A percentile compares a stretch with the other conserved stretches of the same genome.
Evolutionary conservation across 1,140 invertebrate species (phyloP).

Genomic region (Diachasma alloeum): DNA sequence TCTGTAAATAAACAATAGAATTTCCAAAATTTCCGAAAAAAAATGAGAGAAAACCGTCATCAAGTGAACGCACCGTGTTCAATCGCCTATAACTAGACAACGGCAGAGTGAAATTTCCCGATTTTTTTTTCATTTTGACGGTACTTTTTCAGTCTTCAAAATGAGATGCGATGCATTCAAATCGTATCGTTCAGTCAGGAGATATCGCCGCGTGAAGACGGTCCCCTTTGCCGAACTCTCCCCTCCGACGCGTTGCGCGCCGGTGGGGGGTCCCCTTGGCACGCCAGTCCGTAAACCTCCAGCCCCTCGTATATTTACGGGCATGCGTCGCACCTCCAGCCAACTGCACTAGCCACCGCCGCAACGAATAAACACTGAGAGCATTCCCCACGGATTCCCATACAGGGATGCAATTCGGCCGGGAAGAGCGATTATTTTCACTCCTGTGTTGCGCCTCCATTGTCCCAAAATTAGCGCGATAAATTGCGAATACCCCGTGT

Average conservation of each 20-base stretch:
- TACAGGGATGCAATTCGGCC: constrained; percentile 27
- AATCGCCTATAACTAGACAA: no score
- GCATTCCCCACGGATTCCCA: not conserved
- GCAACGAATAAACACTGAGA: not conserved
- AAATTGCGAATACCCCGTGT: constrained; percentile 35
- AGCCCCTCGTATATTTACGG: constrained; percentile 52
- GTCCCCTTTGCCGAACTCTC: not conserved
- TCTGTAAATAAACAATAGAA: no score
- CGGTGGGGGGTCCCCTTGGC: constrained; percentile 45
- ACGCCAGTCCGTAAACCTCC: constrained; percentile 45
- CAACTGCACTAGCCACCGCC: constrained; percentile 9
- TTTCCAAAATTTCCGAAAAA: no score
- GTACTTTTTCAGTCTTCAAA: no score
- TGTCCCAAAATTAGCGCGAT: constrained; percentile 54
- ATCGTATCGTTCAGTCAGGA: no score
- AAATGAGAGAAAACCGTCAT: no score
- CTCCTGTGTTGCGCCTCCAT: constrained; percentile 22
- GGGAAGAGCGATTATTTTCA: not conserved
- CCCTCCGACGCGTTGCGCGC: not conserved
- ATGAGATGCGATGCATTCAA: no score
- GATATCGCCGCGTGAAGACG: no score
- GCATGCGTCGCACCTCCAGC: not conserved
- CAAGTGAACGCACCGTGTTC: no score
- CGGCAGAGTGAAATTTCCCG: no score
- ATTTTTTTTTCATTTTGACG: no score